Evolutionary conservation across 1,140 invertebrate genomes (phyloP), one percentile per base, ranked within the genome.

Genomic region (Musca vetustissima): DNA sequence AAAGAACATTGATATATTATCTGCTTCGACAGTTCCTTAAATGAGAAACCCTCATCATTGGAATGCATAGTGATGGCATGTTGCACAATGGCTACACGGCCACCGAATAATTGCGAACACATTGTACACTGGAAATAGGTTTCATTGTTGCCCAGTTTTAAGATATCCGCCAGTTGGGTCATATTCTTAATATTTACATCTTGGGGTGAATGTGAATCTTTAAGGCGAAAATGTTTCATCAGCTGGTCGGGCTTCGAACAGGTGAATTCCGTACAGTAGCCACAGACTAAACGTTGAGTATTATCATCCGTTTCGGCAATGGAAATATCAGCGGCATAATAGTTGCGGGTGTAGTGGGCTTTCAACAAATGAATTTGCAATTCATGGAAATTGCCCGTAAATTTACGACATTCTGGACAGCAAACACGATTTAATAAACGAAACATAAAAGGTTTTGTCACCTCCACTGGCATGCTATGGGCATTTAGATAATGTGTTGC

Each of bases 361-460:
- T 55, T 49, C 21, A 49, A 21, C 36, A 69, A 28, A 50, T 72
- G 71, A 11, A 14, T 11, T n/a, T 69, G 19, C 25, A 71, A 14
- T 49, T 53, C n/a, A 1, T 22, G n/a, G 48, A 17, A 36, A 25
- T 57, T 64, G 25, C 68, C 71, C 1, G 28, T 57, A 66, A 64
- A 72, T 22, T 19, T 19, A 19, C 47, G 43, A 50, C 71, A 72
- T 6, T 48, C 24, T 1, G 71, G 21, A 22, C 71, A 72, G 22
- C 52, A 53, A 0, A 72, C 17, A 15, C 32, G 14, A 14, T 32
- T 53, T 9, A 24, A 15, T 15, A 72, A 15, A 47, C 66, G 68
- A 66, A 65, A 72, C 25, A 36, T 55, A 17, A 72, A 70, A n/a
- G 71, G 71, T 28, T 64, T 57, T 11, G 52, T 28, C 1, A 13